Base-by-base conservation (phyloP, 2,888 invertebrate genomes). In the Acanthosoma haemorrhoidale region DNA sequence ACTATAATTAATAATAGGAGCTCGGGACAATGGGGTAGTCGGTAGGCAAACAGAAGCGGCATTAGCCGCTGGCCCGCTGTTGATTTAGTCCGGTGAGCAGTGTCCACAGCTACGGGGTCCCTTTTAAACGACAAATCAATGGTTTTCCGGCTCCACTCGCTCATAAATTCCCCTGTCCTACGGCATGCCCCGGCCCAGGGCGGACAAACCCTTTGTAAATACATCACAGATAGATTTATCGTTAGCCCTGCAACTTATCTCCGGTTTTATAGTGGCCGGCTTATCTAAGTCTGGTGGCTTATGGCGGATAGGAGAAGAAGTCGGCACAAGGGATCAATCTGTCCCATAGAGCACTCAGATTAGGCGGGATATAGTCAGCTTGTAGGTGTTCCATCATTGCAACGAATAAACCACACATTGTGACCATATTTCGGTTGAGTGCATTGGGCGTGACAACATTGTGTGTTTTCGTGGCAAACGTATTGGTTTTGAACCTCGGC, bases 201-300 rank as follows among this genome's bases (percentile, higher is more conserved):
- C 34, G 39, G 69, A 29, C 41, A 34, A 32, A 31, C 59, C 68
- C 68, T 68, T 69, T 69, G 69, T 69, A 69, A 71, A 71, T 71
- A 72, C 73, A 73, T 72, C 72, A 73, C 67, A 72, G 70, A 73
- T 73, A 73, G 73, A 73, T 73, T 73, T 73, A 73, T 71, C 71
- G 73, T 68, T 18, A n/a, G 31, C 64, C 41, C 36, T 61, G 18
- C 36, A 51, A 51, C 51, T 51, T 51, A 51, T 51, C 51, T 51
- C 25, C 6, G 21, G 25, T 51, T 51, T 51, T 51, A 51, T 51
- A 51, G 51, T 25, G 4, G 51, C 51, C 9, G 29, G 25, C 51
- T 51, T 51, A 51, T 51, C 51, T 13, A 2, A 1, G 51, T n/a
- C 25, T 25, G 1, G 13, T 21, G 51, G n/a, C 21, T 51, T 21